These are phyloP conservation scores for Diarsia mendica DNA, from an alignment of 2,888 invertebrate genomes.

Conservation along the genomic window DNA sequence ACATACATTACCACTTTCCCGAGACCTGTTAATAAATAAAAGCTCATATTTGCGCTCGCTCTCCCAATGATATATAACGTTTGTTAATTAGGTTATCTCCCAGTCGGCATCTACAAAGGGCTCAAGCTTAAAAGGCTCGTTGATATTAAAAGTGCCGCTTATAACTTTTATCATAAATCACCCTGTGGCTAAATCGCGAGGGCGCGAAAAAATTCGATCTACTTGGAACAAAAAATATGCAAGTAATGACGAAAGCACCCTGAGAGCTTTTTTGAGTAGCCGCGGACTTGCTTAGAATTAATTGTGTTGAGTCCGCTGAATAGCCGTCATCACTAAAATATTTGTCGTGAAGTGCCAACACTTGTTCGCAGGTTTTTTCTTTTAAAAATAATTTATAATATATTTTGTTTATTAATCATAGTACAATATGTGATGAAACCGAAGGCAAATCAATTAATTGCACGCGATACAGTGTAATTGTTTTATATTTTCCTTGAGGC, in stretches of 20 bases:
- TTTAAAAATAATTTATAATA: neutral
- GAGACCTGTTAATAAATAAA: conserved; percentile 81
- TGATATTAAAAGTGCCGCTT: conserved; percentile 89
- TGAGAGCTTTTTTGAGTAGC: conserved; percentile 88
- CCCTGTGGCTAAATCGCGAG: conserved; percentile 84
- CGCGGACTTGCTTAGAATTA: conserved; percentile 85
- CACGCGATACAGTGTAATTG: neutral
- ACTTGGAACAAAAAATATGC: conserved; percentile 88
- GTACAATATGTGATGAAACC: neutral
- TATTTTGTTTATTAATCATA: neutral
- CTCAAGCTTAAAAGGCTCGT: conserved; percentile 84
- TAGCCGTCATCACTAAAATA: conserved; percentile 49
- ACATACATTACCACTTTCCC: conserved; percentile 74
- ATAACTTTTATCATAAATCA: conserved; percentile 89
- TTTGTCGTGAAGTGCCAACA: conserved; percentile 50
- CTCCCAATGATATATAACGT: conserved; percentile 86
- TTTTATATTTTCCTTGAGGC: conserved; percentile 12
- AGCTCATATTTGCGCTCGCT: conserved; percentile 83
- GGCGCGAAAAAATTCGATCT: conserved; percentile 86
- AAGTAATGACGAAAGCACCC: conserved; percentile 87
- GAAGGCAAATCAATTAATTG: conserved; percentile 21
- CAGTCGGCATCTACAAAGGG: conserved; percentile 88
- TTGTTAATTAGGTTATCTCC: conserved; percentile 90
- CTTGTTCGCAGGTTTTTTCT: conserved; percentile 23
- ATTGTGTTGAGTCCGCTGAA: conserved; percentile 76